phyloP scores from a whole-genome alignment of 53 echinoderm and acorn worm genomes.

The Patiria pectinifera region DNA sequence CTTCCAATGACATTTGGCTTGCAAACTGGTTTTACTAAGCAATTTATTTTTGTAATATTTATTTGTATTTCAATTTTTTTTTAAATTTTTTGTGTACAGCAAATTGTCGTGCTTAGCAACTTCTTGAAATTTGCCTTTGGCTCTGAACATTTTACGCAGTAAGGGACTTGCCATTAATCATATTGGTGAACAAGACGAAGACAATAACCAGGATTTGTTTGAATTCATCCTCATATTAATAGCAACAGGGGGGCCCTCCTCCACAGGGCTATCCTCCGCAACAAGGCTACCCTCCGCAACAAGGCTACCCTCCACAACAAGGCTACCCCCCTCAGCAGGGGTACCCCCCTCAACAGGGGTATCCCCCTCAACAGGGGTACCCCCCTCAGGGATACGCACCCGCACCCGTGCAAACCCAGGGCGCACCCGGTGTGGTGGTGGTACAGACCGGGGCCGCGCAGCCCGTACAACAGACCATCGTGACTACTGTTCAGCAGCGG shows the following conservation, averaged over 20 bases:
- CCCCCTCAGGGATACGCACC: constrained; percentile 33
- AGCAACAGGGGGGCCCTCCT: constrained; percentile 46
- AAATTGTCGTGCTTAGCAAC: no score
- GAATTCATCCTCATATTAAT: no score
- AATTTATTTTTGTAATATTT: neutral
- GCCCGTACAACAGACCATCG: constrained; percentile 12
- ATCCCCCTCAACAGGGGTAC: no score
- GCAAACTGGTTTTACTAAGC: no score
- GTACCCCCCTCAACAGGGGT: constrained; percentile 23
- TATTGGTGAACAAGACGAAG: no score
- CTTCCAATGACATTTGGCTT: no score
- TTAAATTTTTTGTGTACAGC: no score
- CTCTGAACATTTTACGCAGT: no score
- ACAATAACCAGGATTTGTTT: no score
- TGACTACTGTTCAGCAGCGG: constrained; percentile 38
- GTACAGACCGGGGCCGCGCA: constrained; percentile 6
- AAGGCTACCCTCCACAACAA: constrained; percentile 36
- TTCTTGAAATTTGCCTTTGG: no score
- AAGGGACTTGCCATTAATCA: no score
- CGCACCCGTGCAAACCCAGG: neutral
- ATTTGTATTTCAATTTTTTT: no score
- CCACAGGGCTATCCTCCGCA: constrained; percentile 45
- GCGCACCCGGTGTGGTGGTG: constrained; percentile 46
- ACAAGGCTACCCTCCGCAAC: constrained; percentile 31
- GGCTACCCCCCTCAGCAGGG: constrained; percentile 43